Base-by-base conservation (phyloP, 2,113 vertebrate genomes). In the Anseranas semipalmata region DNA sequence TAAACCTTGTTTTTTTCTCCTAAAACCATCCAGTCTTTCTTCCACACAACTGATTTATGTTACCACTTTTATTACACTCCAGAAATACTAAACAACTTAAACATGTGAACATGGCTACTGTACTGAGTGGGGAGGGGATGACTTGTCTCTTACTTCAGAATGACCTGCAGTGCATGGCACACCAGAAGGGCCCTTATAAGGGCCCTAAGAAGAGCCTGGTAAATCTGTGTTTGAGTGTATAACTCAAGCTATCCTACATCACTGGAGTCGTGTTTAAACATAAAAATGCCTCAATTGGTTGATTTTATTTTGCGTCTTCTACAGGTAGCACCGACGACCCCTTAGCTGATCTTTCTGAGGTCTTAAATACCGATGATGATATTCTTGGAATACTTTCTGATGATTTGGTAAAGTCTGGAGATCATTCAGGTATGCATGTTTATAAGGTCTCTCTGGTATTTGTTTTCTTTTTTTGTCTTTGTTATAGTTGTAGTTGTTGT, bases 381-480 rank as follows among this genome's bases (percentile, higher is more conserved):
- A 99, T 99, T 91, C 98, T 99, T 97, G 99, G 99, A 96, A 99
- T 99, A 95, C 98, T 99, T 94, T 99, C 99, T 55, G 98, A 99
- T 94, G 98, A 99, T 97, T 98, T 99, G 97, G 99, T 98, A 96
- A 99, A 99, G 96, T 98, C 99, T 96, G 98, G 98, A 89, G 98
- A 98, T 98, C 99, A 99, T 95, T 98, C 99, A 79, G 99, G 99
- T 99, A 98, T 35, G 89, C 94, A 21, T 93, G 13, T 65, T 83
- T 8, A 3, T 62, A n/a, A 56, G 32, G 22, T 18, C 35, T 92
- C 13, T 59, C 71, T 22, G 16, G 20, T 62, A 39, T 24, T 80
- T 68, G 46, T 45, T 70, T 78, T 19, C 28, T 48, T 33, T 75
- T 74, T 30, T 93, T 32, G 27, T 77, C 12, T 58, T 73, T 48